phyloP scores from a whole-genome alignment of 2,888 invertebrate species.

The Lithophane ornitopus region DNA sequence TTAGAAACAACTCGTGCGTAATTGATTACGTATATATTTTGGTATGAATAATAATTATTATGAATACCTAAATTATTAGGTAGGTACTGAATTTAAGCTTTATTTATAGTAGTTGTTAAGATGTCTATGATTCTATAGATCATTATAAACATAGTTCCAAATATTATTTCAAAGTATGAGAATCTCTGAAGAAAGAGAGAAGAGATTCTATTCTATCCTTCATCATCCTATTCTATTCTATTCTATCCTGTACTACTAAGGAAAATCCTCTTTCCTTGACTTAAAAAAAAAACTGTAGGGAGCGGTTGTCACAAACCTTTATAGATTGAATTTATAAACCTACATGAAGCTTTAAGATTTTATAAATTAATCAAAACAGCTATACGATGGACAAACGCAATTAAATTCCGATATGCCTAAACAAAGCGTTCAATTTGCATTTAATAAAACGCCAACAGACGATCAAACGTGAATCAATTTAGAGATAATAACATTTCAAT shows the following conservation, averaged over 20 bases:
- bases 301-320: too few species aligned
- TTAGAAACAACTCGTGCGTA: conserved; percentile 9
- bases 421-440: conserved; percentile 10
- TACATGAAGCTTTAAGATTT: not conserved
- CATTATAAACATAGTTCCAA: not conserved
- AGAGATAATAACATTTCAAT: conserved; percentile 28
- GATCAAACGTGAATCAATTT: conserved; percentile 25
- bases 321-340: not conserved
- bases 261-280: too few species aligned
- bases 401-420: conserved; percentile 7
- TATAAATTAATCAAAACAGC: not conserved
- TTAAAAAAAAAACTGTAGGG: not conserved
- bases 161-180: too few species aligned
- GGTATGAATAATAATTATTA: conserved; percentile 14
- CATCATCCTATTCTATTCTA: not conserved
- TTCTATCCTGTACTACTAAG: not conserved
- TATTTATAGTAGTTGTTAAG: not conserved
- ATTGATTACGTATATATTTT: conserved; percentile 25
- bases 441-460: conserved; percentile 29
- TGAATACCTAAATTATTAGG: conserved; percentile 26
- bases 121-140: not conserved
- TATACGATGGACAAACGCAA: not conserved
- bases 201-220: not conserved
- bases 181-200: too few species aligned
- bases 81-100: not conserved